These are phyloP conservation scores for Oryzias melastigma DNA, from an alignment of 2,113 vertebrate genomes.

Conservation along the genomic window DNA sequence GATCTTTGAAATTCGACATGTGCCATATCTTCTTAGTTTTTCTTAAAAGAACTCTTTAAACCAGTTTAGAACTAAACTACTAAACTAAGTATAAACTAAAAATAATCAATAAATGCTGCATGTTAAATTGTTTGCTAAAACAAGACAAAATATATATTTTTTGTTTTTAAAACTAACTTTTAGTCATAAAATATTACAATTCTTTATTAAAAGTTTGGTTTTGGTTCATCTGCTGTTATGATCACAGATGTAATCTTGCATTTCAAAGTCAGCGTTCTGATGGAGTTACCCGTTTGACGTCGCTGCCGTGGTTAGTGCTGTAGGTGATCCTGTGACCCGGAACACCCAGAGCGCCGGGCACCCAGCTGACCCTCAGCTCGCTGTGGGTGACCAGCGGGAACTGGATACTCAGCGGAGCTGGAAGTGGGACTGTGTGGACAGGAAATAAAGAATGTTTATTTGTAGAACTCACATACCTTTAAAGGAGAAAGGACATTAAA, in stretches of 20 bases:
- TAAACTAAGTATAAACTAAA: too few relatives aligned
- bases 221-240: too few relatives aligned
- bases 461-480: too few relatives aligned
- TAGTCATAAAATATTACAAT: neutral
- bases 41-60: too few relatives aligned
- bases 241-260: neutral
- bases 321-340: conserved; percentile 80
- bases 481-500: too few relatives aligned
- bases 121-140: too few relatives aligned
- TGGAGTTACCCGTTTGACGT: conserved; percentile 79
- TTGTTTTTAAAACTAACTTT: neutral
- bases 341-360: conserved; percentile 49
- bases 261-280: neutral
- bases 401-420: conserved; percentile 71
- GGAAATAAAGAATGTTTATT: neutral
- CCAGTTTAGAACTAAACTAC: too few relatives aligned
- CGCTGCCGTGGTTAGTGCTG: conserved; percentile 81
- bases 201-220: too few relatives aligned
- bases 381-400: conserved; percentile 86
- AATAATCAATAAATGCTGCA: too few relatives aligned
- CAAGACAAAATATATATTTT: too few relatives aligned
- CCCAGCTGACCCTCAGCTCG: conserved; percentile 83
- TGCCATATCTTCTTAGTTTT: too few relatives aligned
- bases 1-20: too few relatives aligned
- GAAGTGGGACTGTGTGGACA: conserved; percentile 76